Percentiles rank a stretch among this genome's conserved stretches.
These are phyloP conservation scores for Cyaniris semiargus DNA, from an alignment of 2,888 invertebrate species.

Conservation along the genomic window DNA sequence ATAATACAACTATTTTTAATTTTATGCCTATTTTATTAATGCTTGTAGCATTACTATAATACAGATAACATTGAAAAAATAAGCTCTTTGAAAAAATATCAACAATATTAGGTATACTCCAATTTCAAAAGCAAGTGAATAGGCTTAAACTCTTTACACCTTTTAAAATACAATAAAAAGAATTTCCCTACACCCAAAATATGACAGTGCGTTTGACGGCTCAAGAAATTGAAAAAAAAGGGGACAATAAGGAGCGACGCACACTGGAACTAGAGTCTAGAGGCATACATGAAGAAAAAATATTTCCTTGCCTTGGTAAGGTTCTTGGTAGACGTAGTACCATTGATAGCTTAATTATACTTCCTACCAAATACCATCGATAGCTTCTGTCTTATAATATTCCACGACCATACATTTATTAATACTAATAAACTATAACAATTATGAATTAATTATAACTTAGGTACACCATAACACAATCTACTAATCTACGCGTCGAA, in stretches of 20 bases:
- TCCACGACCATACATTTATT: no score
- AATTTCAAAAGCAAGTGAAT: conserved; percentile 5
- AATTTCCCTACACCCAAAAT: conserved; percentile 37
- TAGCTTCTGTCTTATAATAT: no score
- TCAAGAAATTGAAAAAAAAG: conserved; percentile 34
- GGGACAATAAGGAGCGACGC: conserved; percentile 31
- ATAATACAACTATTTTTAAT: no score
- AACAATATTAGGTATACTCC: background rate
- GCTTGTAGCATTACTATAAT: background rate
- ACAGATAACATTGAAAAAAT: background rate
- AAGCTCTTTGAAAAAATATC: background rate
- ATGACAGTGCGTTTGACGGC: conserved; percentile 40
- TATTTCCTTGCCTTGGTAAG: background rate
- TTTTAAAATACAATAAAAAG: conserved; percentile 31
- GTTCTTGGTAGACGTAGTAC: background rate
- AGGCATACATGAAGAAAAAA: background rate
- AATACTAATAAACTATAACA: no score
- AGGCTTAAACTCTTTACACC: conserved; percentile 18
- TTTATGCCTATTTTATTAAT: no score
- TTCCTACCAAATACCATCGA: no score
- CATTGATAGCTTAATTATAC: no score
- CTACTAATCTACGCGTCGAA: background rate
- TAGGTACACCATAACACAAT: no score
- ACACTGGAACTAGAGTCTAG: background rate
- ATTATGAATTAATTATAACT: no score